phyloP scores from a whole-genome alignment of 1,140 invertebrate species.

The Neodiprion virginianus region DNA sequence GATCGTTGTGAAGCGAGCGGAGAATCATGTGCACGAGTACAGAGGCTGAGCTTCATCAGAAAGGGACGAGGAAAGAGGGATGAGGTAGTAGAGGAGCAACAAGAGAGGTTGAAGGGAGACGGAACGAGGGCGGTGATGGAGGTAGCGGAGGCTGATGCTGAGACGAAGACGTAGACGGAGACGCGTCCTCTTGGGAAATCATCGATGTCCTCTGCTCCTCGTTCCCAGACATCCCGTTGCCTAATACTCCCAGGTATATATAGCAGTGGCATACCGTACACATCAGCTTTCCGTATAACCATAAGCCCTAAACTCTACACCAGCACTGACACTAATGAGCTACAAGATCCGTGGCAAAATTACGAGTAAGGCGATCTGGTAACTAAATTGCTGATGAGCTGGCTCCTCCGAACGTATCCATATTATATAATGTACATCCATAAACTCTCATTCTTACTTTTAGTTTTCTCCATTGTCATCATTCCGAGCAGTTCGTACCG shows the following conservation, averaged over 20 bases:
- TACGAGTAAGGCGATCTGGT: background rate
- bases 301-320: background rate
- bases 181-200: constrained; percentile 54
- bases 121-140: constrained; percentile 8
- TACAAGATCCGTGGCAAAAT: background rate
- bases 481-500: too few relatives aligned
- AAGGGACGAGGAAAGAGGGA: constrained; percentile 25
- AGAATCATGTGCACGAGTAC: too few relatives aligned
- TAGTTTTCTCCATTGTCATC: too few relatives aligned
- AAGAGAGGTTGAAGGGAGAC: background rate
- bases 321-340: background rate
- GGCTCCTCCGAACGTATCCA: too few relatives aligned
- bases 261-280: background rate
- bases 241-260: background rate
- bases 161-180: constrained; percentile 24
- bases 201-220: constrained; percentile 50
- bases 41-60: constrained; percentile 1
- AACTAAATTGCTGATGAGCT: background rate
- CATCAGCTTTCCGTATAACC: too few relatives aligned
- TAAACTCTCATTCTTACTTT: too few relatives aligned
- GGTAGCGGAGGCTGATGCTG: constrained; percentile 22
- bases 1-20: too few relatives aligned
- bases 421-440: too few relatives aligned
- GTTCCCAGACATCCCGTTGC: constrained; percentile 21
- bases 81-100: background rate